Conservation (phyloP, 2,113 vertebrate species). For the Collichthys lucidus region DNA sequence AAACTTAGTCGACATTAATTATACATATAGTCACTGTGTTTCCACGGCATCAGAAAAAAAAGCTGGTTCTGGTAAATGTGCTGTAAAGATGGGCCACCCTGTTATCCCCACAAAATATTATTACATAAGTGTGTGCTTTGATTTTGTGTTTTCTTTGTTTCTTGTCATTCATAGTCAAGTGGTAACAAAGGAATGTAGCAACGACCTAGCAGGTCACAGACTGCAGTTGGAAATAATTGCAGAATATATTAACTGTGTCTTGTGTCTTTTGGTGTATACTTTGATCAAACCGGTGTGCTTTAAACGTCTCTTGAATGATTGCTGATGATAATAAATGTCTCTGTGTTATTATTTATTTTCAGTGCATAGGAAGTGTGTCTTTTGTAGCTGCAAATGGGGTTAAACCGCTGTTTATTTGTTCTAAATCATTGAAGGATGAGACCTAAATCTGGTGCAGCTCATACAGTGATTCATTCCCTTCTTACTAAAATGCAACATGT, state of each 20-base stretch:
- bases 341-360: background rate
- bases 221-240: background rate
- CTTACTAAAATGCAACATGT: background rate
- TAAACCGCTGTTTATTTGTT: background rate
- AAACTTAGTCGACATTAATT: conserved; percentile 10
- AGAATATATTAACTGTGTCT: background rate
- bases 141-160: background rate
- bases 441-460: background rate
- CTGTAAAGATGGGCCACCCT: background rate
- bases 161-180: background rate
- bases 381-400: no score
- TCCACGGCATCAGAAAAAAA: background rate
- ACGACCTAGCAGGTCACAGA: background rate
- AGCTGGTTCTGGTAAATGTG: background rate
- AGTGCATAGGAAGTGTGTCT: no score
- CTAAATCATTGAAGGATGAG: background rate
- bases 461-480: background rate
- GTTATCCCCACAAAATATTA: background rate
- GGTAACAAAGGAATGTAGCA: background rate
- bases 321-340: background rate
- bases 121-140: background rate
- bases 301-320: background rate
- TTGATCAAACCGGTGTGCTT: background rate
- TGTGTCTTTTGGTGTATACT: background rate
- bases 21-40: conserved; percentile 2